These are phyloP conservation scores for Meloidogyne floridensis DNA, from an alignment of 1,140 invertebrate species.

Conservation along the genomic window DNA sequence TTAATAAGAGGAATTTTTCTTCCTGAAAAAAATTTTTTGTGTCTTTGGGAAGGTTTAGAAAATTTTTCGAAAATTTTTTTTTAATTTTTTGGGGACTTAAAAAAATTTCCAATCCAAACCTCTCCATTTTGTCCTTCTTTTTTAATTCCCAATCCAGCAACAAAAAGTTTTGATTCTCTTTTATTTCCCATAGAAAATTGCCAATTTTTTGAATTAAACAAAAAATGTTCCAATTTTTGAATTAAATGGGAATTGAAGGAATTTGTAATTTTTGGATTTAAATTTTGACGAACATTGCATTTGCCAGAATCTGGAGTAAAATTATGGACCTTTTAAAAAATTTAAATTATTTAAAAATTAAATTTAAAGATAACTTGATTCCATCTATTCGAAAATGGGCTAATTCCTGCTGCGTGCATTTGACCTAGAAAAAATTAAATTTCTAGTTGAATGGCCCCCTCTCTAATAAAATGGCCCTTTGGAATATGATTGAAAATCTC, in stretches of 20 bases:
- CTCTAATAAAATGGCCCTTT: too few relatives aligned
- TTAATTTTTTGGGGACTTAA: too few relatives aligned
- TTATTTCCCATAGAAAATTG: constrained; percentile 21
- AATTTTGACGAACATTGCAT: constrained; percentile 11
- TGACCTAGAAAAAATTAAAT: constrained; percentile 39
- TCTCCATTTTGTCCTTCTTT: not conserved
- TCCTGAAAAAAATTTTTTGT: constrained; percentile 28
- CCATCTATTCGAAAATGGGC: constrained; percentile 49
- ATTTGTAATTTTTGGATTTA: constrained; percentile 13
- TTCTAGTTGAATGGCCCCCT: too few relatives aligned
- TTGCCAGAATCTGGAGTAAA: constrained; percentile 44
- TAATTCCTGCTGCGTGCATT: constrained; percentile 39
- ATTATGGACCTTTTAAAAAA: constrained; percentile 40
- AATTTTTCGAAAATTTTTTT: not conserved
- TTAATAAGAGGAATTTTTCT: constrained; percentile 33
- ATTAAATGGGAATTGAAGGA: constrained; percentile 35
- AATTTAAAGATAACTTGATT: constrained; percentile 13
- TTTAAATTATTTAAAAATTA: not conserved
- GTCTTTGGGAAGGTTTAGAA: not conserved
- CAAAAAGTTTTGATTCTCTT: constrained; percentile 26
- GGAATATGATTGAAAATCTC: too few relatives aligned
- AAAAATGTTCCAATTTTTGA: constrained; percentile 28
- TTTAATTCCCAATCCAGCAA: constrained; percentile 10
- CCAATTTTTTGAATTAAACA: constrained; percentile 25
- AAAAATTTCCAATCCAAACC: not conserved